These are phyloP conservation scores for Tortrix viridana DNA, from an alignment of 2,888 invertebrate species.

Conservation along the genomic window DNA sequence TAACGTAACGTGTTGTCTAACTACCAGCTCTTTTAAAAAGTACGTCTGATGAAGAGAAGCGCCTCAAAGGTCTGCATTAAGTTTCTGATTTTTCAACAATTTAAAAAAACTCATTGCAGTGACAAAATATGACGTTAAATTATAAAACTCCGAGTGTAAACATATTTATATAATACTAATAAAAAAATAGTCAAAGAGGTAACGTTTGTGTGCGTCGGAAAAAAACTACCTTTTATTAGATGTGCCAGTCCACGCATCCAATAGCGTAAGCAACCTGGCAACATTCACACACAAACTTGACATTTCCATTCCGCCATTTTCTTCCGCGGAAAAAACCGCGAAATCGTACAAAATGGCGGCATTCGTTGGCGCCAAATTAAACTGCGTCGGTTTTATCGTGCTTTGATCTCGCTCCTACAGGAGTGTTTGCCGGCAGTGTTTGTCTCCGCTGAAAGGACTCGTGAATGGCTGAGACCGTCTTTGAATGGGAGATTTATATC, in stretches of 20 bases:
- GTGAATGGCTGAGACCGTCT: constrained; percentile 66
- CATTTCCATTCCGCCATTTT: constrained; percentile 21
- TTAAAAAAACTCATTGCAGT: too few species aligned
- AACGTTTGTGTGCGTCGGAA: too few species aligned
- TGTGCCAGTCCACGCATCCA: not conserved
- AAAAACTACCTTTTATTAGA: not conserved
- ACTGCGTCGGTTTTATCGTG: constrained; percentile 74
- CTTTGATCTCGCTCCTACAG: constrained; percentile 76
- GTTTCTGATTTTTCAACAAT: too few species aligned
- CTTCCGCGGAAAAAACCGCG: constrained; percentile 47
- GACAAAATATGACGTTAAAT: too few species aligned
- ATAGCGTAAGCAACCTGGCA: not conserved
- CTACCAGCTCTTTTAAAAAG: too few species aligned
- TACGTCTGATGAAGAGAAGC: too few species aligned
- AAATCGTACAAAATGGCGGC: constrained; percentile 74
- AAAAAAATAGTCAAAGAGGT: too few species aligned
- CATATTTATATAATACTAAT: too few species aligned
- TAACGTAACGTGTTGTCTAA: too few species aligned
- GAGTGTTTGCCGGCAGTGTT: constrained; percentile 80
- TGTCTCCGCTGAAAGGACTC: constrained; percentile 69
- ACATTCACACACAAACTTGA: constrained; percentile 10
- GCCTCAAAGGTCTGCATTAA: too few species aligned
- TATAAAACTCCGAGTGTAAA: too few species aligned
- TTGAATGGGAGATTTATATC: constrained; percentile 80
- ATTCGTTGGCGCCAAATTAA: constrained; percentile 80